Base-by-base conservation (phyloP, 2,888 invertebrate genomes). In the Vanessa cardui region DNA sequence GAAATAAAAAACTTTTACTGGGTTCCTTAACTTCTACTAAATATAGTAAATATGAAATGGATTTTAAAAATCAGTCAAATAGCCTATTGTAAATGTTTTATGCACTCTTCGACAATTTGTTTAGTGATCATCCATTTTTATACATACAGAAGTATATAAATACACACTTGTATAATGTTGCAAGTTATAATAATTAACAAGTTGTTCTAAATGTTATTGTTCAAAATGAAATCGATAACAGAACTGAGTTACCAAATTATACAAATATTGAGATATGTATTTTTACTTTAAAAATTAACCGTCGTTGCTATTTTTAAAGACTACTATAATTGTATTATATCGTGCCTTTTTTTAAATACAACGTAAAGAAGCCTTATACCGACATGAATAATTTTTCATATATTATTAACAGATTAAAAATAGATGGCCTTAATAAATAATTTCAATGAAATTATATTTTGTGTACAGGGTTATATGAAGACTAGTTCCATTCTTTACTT, bases 361-460 rank as follows among this genome's bases (percentile, higher is more conserved):
- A 70, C 44, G 60, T 65, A 46, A 54, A 62, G 31, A 66, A 60
- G 64, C 67, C 67, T 70, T 70, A 67, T 58, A 63, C 66, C 12
- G 26, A 62, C 56, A 44, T 39, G 62, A 20, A 58, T 39, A 39
- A 39, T 39, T 56, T 69, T 66, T 66, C 46, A 68, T 68, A 54
- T 64, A 58, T 64, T 65, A 52, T 20, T 64, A 26, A 49, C 31
- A 58, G 54, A 63, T 65, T 47, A 54, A 45, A 49, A 39, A 49
- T 49, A 60, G n/a, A 31, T 49, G 31, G 61, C 61, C 61, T 61
- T 33, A 18, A 50, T 1, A 50, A 49, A 20, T 18, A 20, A 49
- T 47, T 49, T 49, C 49, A 20, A 20, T 20, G 49, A 20, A 47
- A 31, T 47, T 20, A 47, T 52, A 47, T 60, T 47, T 15, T 47